A percentile compares a stretch with the other conserved stretches of the same genome.
These are phyloP conservation scores for Vanessa atalanta DNA, from an alignment of 1,140 invertebrate species.

Conservation along the genomic window DNA sequence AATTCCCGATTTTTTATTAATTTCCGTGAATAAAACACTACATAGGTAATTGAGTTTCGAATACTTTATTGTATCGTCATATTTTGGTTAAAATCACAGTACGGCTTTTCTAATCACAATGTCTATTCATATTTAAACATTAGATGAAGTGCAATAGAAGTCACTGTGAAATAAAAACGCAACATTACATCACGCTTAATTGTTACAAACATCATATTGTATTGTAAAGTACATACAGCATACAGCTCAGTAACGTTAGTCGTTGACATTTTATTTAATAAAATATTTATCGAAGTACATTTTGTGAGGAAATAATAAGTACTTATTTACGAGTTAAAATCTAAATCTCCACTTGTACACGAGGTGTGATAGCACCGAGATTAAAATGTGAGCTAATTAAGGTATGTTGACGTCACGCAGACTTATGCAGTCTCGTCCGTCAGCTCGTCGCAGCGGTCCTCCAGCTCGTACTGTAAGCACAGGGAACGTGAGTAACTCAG, in stretches of 20 bases:
- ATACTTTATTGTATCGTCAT: constrained; percentile 12
- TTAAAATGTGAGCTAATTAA: no score
- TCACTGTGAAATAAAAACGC: not conserved
- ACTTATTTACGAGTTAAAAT: not conserved
- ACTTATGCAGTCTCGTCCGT: constrained; percentile 49
- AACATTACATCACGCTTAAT: not conserved
- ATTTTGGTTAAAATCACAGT: constrained; percentile 21
- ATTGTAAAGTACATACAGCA: not conserved
- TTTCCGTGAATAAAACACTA: not conserved
- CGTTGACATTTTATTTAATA: no score
- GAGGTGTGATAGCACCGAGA: no score
- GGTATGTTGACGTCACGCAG: not conserved
- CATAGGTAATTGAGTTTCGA: constrained; percentile 6
- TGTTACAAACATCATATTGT: not conserved
- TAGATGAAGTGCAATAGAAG: not conserved
- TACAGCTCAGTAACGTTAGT: not conserved
- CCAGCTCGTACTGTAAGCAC: constrained; percentile 69
- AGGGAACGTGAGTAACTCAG: not conserved
- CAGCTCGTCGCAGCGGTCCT: constrained; percentile 74
- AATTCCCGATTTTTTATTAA: no score
- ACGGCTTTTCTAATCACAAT: not conserved
- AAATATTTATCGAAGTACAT: not conserved
- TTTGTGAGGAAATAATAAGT: not conserved
- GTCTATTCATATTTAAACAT: not conserved
- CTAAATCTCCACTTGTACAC: not conserved